Percentiles rank a stretch among this genome's conserved stretches.
Evolutionary conservation across 2,888 invertebrate genomes (phyloP).

Genomic region (Oligia latruncula): DNA sequence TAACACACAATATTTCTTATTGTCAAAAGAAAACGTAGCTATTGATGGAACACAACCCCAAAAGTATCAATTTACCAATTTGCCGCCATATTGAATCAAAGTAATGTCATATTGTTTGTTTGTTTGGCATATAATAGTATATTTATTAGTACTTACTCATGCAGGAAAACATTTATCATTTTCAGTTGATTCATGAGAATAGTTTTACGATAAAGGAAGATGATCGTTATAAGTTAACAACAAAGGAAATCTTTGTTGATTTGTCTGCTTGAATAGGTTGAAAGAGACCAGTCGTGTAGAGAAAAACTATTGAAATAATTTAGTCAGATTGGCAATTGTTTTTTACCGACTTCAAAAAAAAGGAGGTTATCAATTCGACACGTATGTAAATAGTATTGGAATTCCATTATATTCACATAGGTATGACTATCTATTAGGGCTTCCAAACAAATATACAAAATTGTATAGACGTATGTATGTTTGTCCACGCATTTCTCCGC

Average conservation of each 20-base stretch:
- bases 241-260: neutral
- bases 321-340: neutral
- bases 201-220: neutral
- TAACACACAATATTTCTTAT: neutral
- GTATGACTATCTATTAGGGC: too few relatives aligned
- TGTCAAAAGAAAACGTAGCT: neutral
- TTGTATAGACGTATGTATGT: too few relatives aligned
- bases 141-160: conserved; percentile 33
- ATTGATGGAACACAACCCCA: neutral
- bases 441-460: too few relatives aligned
- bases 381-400: too few relatives aligned
- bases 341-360: neutral
- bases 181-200: conserved; percentile 21
- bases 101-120: conserved; percentile 52
- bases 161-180: neutral
- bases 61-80: conserved; percentile 2
- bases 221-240: neutral
- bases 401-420: too few relatives aligned
- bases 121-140: conserved; percentile 39
- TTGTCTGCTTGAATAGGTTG: neutral
- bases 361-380: too few relatives aligned
- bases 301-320: neutral
- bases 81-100: conserved; percentile 4
- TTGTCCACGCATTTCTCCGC: too few relatives aligned
- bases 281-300: too few relatives aligned